phyloP scores from a whole-genome alignment of 2,113 vertebrate species.

The Aptenodytes patagonicus region DNA sequence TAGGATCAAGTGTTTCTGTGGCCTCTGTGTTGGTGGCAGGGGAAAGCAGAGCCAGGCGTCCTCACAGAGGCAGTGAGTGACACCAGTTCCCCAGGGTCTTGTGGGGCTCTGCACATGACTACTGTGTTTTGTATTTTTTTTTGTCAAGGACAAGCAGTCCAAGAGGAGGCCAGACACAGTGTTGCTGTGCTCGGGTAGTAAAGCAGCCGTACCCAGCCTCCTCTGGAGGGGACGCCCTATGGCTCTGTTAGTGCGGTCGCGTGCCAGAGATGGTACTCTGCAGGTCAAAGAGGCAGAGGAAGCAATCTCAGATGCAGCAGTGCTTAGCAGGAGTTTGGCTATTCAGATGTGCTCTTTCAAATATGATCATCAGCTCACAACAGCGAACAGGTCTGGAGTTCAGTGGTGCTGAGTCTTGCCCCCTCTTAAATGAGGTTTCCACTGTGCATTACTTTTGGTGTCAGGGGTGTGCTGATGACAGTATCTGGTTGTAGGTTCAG shows the following conservation, averaged over 20 bases:
- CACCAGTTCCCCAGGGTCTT: rapidly evolving
- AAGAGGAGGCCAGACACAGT: background rate
- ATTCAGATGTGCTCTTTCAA: background rate
- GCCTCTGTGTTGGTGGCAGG: background rate
- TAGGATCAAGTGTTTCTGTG: background rate
- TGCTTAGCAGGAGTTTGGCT: background rate
- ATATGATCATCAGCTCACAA: background rate
- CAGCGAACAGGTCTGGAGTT: background rate
- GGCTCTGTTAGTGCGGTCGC: rapidly evolving
- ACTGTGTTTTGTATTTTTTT: background rate
- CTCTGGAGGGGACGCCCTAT: rapidly evolving
- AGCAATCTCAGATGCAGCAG: background rate
- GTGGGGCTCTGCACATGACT: background rate
- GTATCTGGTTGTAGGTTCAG: background rate
- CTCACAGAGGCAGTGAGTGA: background rate
- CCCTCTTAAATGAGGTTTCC: background rate
- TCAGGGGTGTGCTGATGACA: background rate
- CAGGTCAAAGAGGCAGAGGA: background rate
- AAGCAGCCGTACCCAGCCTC: background rate
- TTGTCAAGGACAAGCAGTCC: background rate
- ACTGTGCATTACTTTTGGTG: background rate
- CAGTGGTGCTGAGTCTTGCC: background rate
- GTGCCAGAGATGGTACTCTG: background rate
- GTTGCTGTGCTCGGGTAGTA: background rate
- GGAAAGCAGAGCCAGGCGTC: background rate